Conservation (phyloP, 2,113 vertebrate species). For the Odontesthes bonariensis region DNA sequence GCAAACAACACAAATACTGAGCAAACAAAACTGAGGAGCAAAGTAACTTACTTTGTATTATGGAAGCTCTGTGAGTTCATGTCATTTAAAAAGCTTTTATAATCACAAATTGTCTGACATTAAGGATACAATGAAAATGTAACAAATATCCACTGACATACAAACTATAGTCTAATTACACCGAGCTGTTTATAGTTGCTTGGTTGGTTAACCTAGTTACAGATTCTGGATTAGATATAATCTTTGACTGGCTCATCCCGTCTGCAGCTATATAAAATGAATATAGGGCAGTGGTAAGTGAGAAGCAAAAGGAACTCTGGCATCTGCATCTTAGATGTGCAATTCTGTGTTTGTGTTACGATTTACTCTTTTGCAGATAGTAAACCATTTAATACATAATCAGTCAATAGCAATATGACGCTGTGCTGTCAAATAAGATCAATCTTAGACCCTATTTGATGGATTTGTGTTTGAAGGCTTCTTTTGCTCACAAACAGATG, state of each 20-base stretch:
- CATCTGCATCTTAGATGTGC: not conserved
- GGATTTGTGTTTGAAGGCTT: too few relatives aligned
- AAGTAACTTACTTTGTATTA: too few relatives aligned
- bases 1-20: too few relatives aligned
- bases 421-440: not conserved
- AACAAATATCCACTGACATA: not conserved
- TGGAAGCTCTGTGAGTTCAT: too few relatives aligned
- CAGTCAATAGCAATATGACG: not conserved
- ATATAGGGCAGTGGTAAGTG: not conserved
- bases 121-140: not conserved
- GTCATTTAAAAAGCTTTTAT: too few relatives aligned
- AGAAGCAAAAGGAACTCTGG: not conserved
- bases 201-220: not conserved
- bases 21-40: too few relatives aligned
- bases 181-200: not conserved
- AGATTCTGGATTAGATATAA: not conserved
- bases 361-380: not conserved
- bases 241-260: not conserved
- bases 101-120: not conserved
- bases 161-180: not conserved
- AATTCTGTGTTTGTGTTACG: not conserved
- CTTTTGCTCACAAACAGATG: not conserved
- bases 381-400: not conserved
- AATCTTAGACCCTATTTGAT: too few relatives aligned
- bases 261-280: not conserved